A percentile compares a stretch with the other conserved stretches of the same genome.
These are phyloP conservation scores for Cydia splendana DNA, from an alignment of 1,140 invertebrate genomes.

Conservation along the genomic window DNA sequence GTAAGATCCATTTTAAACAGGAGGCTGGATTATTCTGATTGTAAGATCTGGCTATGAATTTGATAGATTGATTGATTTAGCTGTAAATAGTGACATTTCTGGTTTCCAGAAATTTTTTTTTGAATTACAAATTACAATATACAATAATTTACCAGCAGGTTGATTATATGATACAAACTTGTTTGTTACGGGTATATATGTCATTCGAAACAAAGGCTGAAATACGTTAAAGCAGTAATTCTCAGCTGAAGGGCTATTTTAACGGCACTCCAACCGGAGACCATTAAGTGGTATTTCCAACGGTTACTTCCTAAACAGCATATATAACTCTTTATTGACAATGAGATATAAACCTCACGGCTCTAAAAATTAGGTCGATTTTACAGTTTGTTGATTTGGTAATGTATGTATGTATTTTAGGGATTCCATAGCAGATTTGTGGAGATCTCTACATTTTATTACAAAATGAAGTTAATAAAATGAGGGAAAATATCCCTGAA, in stretches of 20 bases:
- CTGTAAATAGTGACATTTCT: too few relatives aligned
- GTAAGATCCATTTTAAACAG: too few relatives aligned
- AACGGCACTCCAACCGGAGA: slow-evolving; percentile 21
- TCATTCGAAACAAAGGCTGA: neutral
- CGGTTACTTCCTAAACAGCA: neutral
- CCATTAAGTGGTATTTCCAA: slow-evolving; percentile 23
- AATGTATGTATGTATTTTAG: slow-evolving; percentile 6
- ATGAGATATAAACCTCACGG: neutral
- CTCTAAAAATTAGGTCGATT: neutral
- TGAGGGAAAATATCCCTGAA: slow-evolving; percentile 47
- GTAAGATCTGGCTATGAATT: too few relatives aligned
- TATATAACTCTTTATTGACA: neutral
- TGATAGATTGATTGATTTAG: too few relatives aligned
- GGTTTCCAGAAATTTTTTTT: too few relatives aligned
- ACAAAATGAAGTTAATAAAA: slow-evolving; percentile 55
- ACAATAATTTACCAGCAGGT: too few relatives aligned
- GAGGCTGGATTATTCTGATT: too few relatives aligned
- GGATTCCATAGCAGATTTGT: slow-evolving; percentile 36
- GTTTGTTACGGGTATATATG: neutral
- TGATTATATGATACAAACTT: neutral
- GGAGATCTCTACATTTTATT: slow-evolving; percentile 51
- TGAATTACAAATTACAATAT: too few relatives aligned
- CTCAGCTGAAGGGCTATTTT: slow-evolving; percentile 16
- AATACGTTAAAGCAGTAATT: slow-evolving; percentile 18
- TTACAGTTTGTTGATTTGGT: neutral